Percentiles rank a stretch among this genome's conserved stretches.
phyloP scores from a whole-genome alignment of 2,888 invertebrate genomes.

The Leucoptera coffeella region DNA sequence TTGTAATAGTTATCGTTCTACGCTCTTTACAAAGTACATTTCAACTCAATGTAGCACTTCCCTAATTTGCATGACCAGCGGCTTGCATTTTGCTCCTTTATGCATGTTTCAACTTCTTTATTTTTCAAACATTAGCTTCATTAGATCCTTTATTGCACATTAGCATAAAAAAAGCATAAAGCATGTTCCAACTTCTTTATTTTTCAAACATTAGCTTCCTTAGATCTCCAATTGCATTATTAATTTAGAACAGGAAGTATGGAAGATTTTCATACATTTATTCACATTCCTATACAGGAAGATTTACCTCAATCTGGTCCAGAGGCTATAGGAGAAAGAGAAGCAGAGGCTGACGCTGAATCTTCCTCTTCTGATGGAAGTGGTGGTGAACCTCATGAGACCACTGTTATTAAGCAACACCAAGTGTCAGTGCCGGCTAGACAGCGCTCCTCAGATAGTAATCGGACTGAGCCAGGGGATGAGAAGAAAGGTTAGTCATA shows the following conservation, averaged over 20 bases:
- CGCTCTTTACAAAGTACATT: too few species aligned
- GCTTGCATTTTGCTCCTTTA: too few species aligned
- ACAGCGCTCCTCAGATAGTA: slow-evolving; percentile 53
- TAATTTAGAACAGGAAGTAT: background rate
- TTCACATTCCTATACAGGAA: too few species aligned
- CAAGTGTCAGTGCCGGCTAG: slow-evolving; percentile 27
- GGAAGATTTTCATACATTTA: background rate
- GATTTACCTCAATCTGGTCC: slow-evolving; percentile 35
- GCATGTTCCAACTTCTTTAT: too few species aligned
- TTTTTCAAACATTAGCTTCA: too few species aligned
- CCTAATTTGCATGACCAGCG: too few species aligned
- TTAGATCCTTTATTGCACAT: too few species aligned
- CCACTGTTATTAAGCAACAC: slow-evolving; percentile 27
- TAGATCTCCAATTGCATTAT: background rate
- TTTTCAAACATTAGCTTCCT: too few species aligned
- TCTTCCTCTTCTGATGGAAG: slow-evolving; percentile 34
- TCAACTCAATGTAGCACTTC: too few species aligned
- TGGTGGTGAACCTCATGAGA: slow-evolving; percentile 24
- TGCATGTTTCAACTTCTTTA: too few species aligned
- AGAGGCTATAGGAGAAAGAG: slow-evolving; percentile 23
- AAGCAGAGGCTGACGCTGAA: slow-evolving; percentile 19
- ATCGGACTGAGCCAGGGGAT: slow-evolving; percentile 39
- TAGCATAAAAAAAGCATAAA: too few species aligned
- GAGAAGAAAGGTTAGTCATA: slow-evolving; percentile 30
- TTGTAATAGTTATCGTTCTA: too few species aligned